Conservation (phyloP, 1,140 invertebrate species). For the Drosophila kepulauana region DNA sequence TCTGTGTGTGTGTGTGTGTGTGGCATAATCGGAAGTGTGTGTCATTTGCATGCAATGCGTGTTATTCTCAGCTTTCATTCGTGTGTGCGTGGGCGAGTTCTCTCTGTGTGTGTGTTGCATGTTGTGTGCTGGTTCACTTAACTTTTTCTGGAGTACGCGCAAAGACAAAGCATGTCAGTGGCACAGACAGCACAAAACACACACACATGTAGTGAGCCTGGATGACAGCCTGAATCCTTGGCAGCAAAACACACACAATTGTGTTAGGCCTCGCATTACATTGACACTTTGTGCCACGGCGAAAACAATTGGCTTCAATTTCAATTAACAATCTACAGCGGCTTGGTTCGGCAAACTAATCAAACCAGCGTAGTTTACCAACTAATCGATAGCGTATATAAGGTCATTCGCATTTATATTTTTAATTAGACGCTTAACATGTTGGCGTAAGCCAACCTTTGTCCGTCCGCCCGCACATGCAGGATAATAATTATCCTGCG, state of each 20-base stretch:
- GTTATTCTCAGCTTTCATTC: not conserved
- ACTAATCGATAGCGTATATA: constrained; percentile 20
- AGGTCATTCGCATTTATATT: constrained; percentile 19
- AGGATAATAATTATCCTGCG: constrained; percentile 66
- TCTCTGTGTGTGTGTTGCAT: not conserved
- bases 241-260: constrained; percentile 36
- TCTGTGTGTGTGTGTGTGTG: not conserved
- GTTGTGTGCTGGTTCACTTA: constrained; percentile 32
- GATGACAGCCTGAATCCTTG: constrained; percentile 6
- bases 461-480: constrained; percentile 1
- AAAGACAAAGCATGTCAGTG: constrained; percentile 65
- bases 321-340: not conserved
- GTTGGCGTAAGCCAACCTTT: constrained; percentile 14
- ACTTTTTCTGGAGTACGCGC: constrained; percentile 67
- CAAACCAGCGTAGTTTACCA: not conserved
- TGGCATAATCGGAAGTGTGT: constrained; percentile 50
- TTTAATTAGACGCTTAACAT: constrained; percentile 37
- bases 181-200: constrained; percentile 29
- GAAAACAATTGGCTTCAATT: constrained; percentile 6
- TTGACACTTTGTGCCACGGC: constrained; percentile 6
- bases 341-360: not conserved
- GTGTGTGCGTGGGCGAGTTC: constrained; percentile 4
- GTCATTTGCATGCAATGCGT: constrained; percentile 62
- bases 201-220: constrained; percentile 8
- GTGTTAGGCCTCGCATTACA: constrained; percentile 54